Evolutionary conservation across 1,140 invertebrate species (phyloP), one percentile per base, ranked within the genome.

Genomic region (Teleogryllus occipitalis): DNA sequence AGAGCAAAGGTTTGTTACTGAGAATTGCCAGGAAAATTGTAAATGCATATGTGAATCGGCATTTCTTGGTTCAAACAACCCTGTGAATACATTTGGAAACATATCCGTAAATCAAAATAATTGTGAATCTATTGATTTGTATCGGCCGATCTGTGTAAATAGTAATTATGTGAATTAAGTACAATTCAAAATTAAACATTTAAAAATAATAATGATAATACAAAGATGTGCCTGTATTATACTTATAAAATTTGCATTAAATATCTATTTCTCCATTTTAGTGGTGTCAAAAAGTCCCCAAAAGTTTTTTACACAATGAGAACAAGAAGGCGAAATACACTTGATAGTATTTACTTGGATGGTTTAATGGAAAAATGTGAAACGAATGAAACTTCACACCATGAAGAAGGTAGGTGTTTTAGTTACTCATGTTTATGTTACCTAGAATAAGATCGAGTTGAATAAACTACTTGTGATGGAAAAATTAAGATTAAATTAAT

Each of bases 301-400:
- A 87, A 86, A 76, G 82, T 85, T 65, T n/a, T 77, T 15, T 82
- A 80, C 18, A 65, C 54, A 8, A 79, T 81, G 0, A 85, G 83
- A 27, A 76, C 79, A 21, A 77, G 79, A 47, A 81, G 87, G 47
- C 84, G 88, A 14, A 88, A 88, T 77, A 89, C 87, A 10, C 75
- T 89, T 7, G 88, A 87, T 78, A 85, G 84, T 49, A 47, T 83
- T 8, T 82, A 39, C 22, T 75, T 79, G 21, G 73, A 27, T 27
- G 74, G 73, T 75, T 73, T 79, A 12, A 7, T 79, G 47, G 79
- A 79, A 79, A 47, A 72, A 79, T 79, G 54, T 18, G 74, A 79
- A 54, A 48, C 46, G 7, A 75, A 75, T 14, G 27, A n/a, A 21
- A 54, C n/a, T 46, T 21, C 10, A 14, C 8, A 39, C 12, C 2